A percentile compares a stretch with the other conserved stretches of the same genome.
These are phyloP conservation scores for Neocloeon triangulifer DNA, from an alignment of 1,140 invertebrate species.

Conservation along the genomic window DNA sequence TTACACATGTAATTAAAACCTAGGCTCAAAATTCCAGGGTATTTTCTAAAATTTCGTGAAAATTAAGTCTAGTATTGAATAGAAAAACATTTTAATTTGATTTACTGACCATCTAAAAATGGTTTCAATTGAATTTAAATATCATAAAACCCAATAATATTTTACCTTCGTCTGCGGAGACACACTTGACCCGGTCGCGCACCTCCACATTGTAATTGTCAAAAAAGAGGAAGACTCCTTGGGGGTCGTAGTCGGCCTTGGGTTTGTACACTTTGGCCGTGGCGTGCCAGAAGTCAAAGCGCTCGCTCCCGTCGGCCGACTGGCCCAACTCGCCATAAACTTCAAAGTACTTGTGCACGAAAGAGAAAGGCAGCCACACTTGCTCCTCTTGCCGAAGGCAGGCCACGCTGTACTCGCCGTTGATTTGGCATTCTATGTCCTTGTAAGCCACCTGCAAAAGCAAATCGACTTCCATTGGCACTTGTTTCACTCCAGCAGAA, in stretches of 20 bases:
- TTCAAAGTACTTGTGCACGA: constrained; percentile 87
- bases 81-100: too few relatives aligned
- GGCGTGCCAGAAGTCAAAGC: constrained; percentile 87
- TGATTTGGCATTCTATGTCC: constrained; percentile 76
- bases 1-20: too few relatives aligned
- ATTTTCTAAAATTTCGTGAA: too few relatives aligned
- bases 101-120: too few relatives aligned
- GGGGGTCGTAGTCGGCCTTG: constrained; percentile 65
- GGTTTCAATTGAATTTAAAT: too few relatives aligned
- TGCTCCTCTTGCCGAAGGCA: constrained; percentile 70
- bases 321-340: constrained; percentile 59
- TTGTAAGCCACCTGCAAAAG: too few relatives aligned
- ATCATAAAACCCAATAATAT: too few relatives aligned
- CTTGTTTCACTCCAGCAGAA: too few relatives aligned
- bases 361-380: constrained; percentile 79
- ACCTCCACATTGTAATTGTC: constrained; percentile 95
- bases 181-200: constrained; percentile 83
- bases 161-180: constrained; percentile 63
- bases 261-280: constrained; percentile 80
- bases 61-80: too few relatives aligned
- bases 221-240: constrained; percentile 84
- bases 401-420: constrained; percentile 63
- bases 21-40: too few relatives aligned
- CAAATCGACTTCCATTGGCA: too few relatives aligned
- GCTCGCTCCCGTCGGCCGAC: constrained; percentile 38